These are phyloP conservation scores for Volucella inanis DNA, from an alignment of 2,888 invertebrate genomes.

Conservation along the genomic window DNA sequence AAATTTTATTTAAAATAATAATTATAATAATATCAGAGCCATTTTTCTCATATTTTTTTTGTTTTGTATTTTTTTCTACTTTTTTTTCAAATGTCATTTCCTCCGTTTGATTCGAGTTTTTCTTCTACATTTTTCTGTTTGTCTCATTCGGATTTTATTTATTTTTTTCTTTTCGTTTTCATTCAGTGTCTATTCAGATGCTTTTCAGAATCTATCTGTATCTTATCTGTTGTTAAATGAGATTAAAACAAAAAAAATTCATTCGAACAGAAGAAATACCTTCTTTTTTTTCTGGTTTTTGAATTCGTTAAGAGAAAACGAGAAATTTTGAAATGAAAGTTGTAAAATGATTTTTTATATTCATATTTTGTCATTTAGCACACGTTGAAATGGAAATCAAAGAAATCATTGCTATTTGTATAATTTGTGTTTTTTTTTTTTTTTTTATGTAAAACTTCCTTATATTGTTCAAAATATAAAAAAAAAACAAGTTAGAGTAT, in stretches of 20 bases:
- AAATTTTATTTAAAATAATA: constrained; percentile 57
- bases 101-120: constrained; percentile 18
- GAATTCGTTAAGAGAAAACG: background rate
- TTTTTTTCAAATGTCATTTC: constrained; percentile 24
- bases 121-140: background rate
- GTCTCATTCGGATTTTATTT: constrained; percentile 10
- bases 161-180: background rate
- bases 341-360: constrained; percentile 7
- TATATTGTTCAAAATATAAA: constrained; percentile 37
- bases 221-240: constrained; percentile 8
- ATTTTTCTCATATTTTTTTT: constrained; percentile 61
- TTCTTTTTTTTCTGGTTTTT: background rate
- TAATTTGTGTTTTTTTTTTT: constrained; percentile 1
- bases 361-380: constrained; percentile 48
- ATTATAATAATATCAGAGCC: constrained; percentile 68
- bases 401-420: constrained; percentile 61
- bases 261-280: background rate
- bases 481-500: constrained; percentile 31
- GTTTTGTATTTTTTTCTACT: background rate
- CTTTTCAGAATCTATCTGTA: constrained; percentile 20
- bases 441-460: constrained; percentile 44
- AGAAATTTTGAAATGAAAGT: background rate
- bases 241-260: background rate
- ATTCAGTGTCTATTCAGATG: constrained; percentile 23
- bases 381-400: constrained; percentile 37